phyloP scores from a whole-genome alignment of 2,797 vertebrate genomes.

The Hapalemur alaotrensis region DNA sequence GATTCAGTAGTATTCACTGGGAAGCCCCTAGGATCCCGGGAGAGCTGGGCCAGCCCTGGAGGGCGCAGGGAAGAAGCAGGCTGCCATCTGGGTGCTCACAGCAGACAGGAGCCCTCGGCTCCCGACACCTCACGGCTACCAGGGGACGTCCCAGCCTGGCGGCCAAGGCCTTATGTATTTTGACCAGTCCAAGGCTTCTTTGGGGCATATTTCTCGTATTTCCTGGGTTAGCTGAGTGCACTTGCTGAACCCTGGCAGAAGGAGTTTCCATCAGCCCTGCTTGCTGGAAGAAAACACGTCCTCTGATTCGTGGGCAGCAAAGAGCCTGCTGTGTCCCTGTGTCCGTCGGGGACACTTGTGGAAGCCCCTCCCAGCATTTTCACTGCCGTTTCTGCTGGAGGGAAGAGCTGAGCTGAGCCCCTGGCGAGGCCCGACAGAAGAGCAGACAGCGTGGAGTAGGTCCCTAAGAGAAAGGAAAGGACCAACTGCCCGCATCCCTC shows the following conservation, averaged over 20 bases:
- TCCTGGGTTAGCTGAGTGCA: no score
- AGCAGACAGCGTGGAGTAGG: background rate
- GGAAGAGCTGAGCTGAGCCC: background rate
- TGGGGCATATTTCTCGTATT: rapidly evolving
- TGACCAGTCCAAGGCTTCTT: background rate
- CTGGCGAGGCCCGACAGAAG: background rate
- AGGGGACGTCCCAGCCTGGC: no score
- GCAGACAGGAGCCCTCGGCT: rapidly evolving
- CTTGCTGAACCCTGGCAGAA: no score
- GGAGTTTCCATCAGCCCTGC: background rate
- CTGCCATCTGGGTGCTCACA: rapidly evolving
- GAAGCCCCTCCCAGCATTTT: background rate
- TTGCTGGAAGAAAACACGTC: background rate
- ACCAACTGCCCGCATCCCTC: rapidly evolving
- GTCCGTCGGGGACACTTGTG: background rate
- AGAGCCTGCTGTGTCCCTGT: no score
- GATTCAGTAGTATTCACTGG: background rate
- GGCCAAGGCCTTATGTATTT: background rate
- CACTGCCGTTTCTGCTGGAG: background rate
- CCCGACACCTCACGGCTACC: no score
- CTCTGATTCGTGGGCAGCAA: background rate
- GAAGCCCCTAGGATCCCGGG: background rate
- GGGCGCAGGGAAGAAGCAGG: no score
- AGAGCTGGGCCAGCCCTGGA: background rate
- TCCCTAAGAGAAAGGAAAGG: background rate